Evolutionary conservation across 2,888 invertebrate species (phyloP).

Genomic region (Megalurothrips usitatus): DNA sequence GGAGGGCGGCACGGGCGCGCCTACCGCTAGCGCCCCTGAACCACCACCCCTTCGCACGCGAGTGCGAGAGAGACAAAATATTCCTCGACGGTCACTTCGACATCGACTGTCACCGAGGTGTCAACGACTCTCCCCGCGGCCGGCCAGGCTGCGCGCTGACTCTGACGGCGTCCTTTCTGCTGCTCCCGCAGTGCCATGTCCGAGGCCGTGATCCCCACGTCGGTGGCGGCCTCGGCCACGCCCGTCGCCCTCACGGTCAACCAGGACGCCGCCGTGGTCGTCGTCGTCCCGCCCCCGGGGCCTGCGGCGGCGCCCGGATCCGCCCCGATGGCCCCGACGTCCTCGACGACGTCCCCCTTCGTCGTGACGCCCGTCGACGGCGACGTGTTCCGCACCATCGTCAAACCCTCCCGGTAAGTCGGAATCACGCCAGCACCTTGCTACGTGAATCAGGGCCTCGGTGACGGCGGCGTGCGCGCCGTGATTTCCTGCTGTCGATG

Average conservation of each 20-base stretch:
- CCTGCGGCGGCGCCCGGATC: background rate
- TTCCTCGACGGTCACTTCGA: background rate
- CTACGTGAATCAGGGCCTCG: no score
- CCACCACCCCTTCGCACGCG: background rate
- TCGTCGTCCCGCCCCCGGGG: background rate
- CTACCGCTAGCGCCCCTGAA: background rate
- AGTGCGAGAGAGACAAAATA: no score
- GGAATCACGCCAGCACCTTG: no score
- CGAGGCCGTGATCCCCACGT: conserved; percentile 11
- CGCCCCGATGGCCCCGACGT: background rate
- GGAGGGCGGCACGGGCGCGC: background rate
- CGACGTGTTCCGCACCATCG: conserved; percentile 7
- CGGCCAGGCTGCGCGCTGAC: background rate
- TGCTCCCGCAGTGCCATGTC: background rate
- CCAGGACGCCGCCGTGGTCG: no score
- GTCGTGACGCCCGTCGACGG: conserved; percentile 10
- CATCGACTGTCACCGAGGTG: background rate
- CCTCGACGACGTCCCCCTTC: background rate
- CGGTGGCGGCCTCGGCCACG: background rate
- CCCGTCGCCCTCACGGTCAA: background rate
- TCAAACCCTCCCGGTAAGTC: background rate
- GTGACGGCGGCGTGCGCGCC: no score
- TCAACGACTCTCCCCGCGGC: background rate
- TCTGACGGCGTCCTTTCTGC: background rate
- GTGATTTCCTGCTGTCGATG: no score